Conservation (phyloP, 2,113 vertebrate genomes). For the Nansenia antarctica region DNA sequence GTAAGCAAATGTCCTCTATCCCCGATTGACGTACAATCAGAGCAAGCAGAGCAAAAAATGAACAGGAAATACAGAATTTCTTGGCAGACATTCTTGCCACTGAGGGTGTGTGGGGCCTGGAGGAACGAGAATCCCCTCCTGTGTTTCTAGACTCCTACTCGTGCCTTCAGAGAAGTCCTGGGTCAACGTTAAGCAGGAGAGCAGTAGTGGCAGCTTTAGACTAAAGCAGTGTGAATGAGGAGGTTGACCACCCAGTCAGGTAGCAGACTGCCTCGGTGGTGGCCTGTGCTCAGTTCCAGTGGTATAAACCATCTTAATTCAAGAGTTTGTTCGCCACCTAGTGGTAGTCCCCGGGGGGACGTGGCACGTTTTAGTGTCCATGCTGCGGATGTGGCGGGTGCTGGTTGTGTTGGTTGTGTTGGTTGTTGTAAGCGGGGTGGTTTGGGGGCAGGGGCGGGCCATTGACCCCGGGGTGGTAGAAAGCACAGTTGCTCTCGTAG, state of each 20-base stretch:
- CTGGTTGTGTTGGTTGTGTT: constrained; percentile 56
- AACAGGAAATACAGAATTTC: neutral
- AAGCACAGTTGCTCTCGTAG: constrained; percentile 92
- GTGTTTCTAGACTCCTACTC: neutral
- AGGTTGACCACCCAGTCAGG: too few species aligned
- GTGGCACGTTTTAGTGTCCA: constrained; percentile 55
- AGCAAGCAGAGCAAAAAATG: neutral
- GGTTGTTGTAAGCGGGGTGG: constrained; percentile 49
- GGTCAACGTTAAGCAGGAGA: neutral
- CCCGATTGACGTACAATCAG: neutral
- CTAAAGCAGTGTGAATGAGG: too few species aligned
- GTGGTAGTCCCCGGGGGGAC: neutral
- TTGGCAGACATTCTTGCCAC: neutral
- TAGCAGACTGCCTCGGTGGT: too few species aligned
- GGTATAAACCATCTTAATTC: constrained; percentile 2
- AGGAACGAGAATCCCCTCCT: too few species aligned
- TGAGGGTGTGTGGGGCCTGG: neutral
- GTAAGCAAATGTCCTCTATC: neutral
- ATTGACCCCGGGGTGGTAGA: constrained; percentile 91
- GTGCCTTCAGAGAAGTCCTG: neutral
- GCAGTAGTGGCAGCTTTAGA: neutral
- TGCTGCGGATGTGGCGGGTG: constrained; percentile 71
- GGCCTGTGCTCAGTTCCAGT: neutral
- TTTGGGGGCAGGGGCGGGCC: constrained; percentile 84
- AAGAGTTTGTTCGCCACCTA: constrained; percentile 4